These are phyloP conservation scores for Isaurus tuberculatus DNA, from an alignment of 92 coral and sea anemone genomes.

Conservation along the genomic window DNA sequence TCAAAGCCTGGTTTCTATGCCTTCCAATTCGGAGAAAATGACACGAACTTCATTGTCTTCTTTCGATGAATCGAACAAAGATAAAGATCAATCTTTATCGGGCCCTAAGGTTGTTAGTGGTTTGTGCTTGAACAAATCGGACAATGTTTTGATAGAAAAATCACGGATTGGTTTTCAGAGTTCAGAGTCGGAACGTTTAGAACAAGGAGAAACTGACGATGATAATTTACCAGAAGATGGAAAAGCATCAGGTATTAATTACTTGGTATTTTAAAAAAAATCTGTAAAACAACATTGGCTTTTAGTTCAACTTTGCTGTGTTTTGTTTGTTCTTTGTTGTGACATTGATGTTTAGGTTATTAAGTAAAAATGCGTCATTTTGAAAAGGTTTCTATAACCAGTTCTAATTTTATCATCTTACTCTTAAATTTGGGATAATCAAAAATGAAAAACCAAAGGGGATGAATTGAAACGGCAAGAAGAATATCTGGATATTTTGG, in stretches of 20 bases:
- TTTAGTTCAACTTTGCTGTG: background rate
- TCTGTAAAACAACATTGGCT: background rate
- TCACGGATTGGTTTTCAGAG: background rate
- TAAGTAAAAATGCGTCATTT: too few relatives aligned
- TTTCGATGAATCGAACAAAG: background rate
- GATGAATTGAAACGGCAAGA: too few relatives aligned
- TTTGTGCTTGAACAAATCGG: background rate
- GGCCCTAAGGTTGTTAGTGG: background rate
- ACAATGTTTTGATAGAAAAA: constrained; percentile 13
- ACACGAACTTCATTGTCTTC: background rate
- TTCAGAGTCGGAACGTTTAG: background rate
- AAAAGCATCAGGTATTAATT: background rate
- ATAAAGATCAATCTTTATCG: background rate
- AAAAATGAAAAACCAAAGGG: too few relatives aligned
- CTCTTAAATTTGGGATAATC: too few relatives aligned
- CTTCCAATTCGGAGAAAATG: background rate
- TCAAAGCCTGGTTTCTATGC: constrained; percentile 5
- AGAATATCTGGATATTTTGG: too few relatives aligned
- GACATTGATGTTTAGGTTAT: too few relatives aligned
- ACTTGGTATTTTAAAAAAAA: background rate
- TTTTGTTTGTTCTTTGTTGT: background rate
- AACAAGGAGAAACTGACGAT: background rate
- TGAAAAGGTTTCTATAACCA: too few relatives aligned
- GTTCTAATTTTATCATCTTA: too few relatives aligned
- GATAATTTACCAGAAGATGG: background rate